A percentile compares a stretch with the other conserved stretches of the same genome.
These are phyloP conservation scores for Drosophila acutilabella DNA, from an alignment of 2,888 invertebrate species.

Conservation along the genomic window DNA sequence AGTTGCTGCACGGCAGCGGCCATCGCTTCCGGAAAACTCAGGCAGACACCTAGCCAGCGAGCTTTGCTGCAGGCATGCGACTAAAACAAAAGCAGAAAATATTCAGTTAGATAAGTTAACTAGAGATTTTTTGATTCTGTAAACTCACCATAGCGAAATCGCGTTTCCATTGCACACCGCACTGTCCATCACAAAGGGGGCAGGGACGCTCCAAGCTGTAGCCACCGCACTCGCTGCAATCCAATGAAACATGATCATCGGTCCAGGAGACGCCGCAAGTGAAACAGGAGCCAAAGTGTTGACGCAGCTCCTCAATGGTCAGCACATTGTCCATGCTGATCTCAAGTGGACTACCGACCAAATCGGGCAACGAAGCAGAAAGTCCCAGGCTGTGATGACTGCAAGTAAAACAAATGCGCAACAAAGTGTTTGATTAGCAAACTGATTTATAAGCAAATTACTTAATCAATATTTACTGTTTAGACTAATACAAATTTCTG, in stretches of 20 bases:
- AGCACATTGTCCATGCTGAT: constrained; percentile 86
- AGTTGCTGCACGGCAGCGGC: constrained; percentile 64
- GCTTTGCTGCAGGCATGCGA: constrained; percentile 90
- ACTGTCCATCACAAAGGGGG: constrained; percentile 90
- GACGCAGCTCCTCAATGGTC: constrained; percentile 90
- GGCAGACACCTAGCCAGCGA: constrained; percentile 90
- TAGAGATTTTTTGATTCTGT: background rate
- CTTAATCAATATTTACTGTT: background rate
- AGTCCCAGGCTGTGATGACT: constrained; percentile 84
- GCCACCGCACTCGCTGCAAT: constrained; percentile 92
- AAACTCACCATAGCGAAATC: constrained; percentile 90
- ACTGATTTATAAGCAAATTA: constrained; percentile 5
- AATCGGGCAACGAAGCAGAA: constrained; percentile 84
- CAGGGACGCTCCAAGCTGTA: constrained; percentile 91
- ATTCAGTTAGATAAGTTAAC: constrained; percentile 6
- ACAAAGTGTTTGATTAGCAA: constrained; percentile 25
- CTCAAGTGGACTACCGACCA: constrained; percentile 84
- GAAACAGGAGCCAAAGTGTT: constrained; percentile 90
- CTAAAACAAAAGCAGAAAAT: constrained; percentile 83
- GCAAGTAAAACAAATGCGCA: constrained; percentile 50
- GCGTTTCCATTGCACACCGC: constrained; percentile 90
- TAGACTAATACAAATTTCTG: background rate
- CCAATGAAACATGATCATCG: constrained; percentile 91
- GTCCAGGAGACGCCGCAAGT: constrained; percentile 93
- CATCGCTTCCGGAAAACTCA: constrained; percentile 84